phyloP scores from a whole-genome alignment of 2,888 invertebrate species.

The Lasioglossum morio region DNA sequence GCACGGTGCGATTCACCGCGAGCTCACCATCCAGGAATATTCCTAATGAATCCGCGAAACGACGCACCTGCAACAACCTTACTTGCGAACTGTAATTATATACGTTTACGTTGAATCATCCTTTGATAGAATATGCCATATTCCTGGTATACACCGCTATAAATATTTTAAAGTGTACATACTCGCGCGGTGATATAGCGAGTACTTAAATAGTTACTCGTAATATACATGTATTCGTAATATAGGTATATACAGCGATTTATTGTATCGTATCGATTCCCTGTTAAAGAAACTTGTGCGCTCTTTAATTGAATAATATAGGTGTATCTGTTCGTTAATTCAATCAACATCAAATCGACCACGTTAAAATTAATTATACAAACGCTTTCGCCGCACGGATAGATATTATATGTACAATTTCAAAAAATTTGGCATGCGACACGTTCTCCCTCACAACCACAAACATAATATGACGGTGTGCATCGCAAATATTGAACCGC shows the following conservation, averaged over 20 bases:
- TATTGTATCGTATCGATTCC: background rate
- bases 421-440: too few species aligned
- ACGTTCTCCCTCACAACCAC: too few species aligned
- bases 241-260: background rate
- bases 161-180: background rate
- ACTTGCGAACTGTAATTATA: background rate
- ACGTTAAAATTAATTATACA: background rate
- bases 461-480: background rate
- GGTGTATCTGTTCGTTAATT: background rate
- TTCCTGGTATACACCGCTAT: background rate
- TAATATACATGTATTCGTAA: too few species aligned
- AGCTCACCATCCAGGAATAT: conserved; percentile 12
- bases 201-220: too few species aligned
- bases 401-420: too few species aligned
- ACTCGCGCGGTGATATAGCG: background rate
- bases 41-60: background rate
- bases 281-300: background rate
- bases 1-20: background rate
- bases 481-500: background rate
- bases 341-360: background rate
- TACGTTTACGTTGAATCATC: background rate
- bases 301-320: background rate
- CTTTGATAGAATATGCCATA: background rate
- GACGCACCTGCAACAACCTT: background rate
- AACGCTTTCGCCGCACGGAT: too few species aligned